These are phyloP conservation scores for Trissolcus japonicus DNA, from an alignment of 2,888 invertebrate genomes.

Conservation along the genomic window DNA sequence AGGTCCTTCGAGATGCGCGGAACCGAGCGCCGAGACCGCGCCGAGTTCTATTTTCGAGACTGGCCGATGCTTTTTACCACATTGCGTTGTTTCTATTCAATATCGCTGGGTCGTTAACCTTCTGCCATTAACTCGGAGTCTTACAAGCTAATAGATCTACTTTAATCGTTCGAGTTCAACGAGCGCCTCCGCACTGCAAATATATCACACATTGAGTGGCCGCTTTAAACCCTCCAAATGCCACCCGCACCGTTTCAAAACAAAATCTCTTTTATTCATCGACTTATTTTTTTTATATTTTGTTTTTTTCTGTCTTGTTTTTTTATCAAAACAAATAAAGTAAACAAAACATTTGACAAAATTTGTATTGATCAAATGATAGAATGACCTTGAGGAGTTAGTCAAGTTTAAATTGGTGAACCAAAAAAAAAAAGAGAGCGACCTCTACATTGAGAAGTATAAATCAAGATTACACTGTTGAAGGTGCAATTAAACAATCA, in stretches of 20 bases:
- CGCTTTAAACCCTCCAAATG: no score
- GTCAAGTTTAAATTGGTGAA: background rate
- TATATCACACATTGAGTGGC: no score
- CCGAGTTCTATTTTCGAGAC: background rate
- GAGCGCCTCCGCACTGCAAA: background rate
- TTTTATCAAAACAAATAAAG: no score
- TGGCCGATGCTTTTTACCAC: background rate
- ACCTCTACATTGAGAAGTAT: no score
- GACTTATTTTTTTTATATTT: no score
- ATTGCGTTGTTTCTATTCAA: slow-evolving; percentile 1
- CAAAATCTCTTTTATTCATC: background rate
- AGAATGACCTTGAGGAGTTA: background rate
- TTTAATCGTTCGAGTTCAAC: background rate
- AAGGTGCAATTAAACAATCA: no score
- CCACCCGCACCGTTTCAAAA: background rate
- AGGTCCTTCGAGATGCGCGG: background rate
- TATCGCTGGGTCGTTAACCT: slow-evolving; percentile 2
- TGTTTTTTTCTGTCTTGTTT: no score
- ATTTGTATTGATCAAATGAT: no score
- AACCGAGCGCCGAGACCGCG: background rate
- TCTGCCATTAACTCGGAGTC: background rate
- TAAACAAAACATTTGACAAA: no score
- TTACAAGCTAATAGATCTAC: background rate
- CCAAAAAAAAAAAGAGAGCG: no score
- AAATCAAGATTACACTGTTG: no score